phyloP scores from a whole-genome alignment of 2,797 vertebrate genomes.

The Peromyscus melanophrys region DNA sequence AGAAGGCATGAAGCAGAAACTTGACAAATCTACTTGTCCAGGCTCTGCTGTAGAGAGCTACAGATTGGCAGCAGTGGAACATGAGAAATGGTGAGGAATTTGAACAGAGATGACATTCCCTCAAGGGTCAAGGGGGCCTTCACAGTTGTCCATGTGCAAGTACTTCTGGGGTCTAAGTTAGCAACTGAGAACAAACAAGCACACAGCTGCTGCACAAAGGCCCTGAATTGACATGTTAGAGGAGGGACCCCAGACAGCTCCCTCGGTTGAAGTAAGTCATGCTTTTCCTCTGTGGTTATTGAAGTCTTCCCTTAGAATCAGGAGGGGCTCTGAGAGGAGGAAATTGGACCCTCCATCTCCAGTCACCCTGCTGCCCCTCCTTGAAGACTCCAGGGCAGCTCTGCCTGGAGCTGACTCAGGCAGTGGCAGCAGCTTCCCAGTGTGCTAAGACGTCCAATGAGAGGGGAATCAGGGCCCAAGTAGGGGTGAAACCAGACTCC shows the following conservation, averaged over 20 bases:
- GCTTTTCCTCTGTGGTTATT: conserved; percentile 30
- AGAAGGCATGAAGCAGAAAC: neutral
- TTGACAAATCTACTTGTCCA: neutral
- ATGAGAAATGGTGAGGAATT: neutral
- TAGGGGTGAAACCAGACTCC: neutral
- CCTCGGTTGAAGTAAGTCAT: neutral
- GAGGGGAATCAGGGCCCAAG: neutral
- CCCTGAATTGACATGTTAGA: neutral
- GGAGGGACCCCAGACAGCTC: conserved; percentile 51
- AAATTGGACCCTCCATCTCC: neutral
- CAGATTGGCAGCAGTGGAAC: neutral
- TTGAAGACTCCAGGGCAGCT: neutral
- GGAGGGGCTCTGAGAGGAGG: neutral
- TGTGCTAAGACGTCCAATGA: neutral
- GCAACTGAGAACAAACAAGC: neutral
- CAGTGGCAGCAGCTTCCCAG: neutral
- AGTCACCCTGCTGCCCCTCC: neutral
- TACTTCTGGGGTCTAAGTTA: neutral
- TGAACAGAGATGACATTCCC: neutral
- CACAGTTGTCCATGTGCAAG: too few relatives aligned
- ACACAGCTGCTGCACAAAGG: neutral
- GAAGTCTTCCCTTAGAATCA: conserved; percentile 14
- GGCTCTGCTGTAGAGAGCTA: neutral
- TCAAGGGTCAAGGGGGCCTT: neutral
- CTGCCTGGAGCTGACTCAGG: neutral